A percentile compares a stretch with the other conserved stretches of the same genome.
These are phyloP conservation scores for Spialia ferax DNA, from an alignment of 2,888 invertebrate species.

Conservation along the genomic window DNA sequence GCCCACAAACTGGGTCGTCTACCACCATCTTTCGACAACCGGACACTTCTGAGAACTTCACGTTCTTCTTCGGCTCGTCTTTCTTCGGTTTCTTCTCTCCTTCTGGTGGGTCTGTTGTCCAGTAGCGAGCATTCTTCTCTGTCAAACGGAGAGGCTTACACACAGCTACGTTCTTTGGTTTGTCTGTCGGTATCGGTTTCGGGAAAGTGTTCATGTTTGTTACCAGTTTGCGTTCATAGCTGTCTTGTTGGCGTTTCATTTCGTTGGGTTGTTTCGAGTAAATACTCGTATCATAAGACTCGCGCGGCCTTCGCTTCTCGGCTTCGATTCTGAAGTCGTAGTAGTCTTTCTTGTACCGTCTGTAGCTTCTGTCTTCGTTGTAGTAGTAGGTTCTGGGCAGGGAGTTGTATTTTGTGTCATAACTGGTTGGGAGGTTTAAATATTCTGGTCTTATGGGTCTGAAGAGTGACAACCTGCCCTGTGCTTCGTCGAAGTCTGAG, in stretches of 20 bases:
- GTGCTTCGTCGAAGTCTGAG: conserved; percentile 81
- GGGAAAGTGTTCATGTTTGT: conserved; percentile 42
- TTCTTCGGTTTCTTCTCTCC: conserved; percentile 63
- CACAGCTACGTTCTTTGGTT: conserved; percentile 74
- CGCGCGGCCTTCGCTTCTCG: conserved; percentile 59
- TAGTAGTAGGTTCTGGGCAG: conserved; percentile 76
- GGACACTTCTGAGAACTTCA: conserved; percentile 83
- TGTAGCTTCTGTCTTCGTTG: conserved; percentile 63
- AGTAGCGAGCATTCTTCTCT: conserved; percentile 75
- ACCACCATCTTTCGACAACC: conserved; percentile 82
- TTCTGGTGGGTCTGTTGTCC: conserved; percentile 74
- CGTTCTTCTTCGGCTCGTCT: conserved; percentile 80
- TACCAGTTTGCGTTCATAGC: conserved; percentile 46
- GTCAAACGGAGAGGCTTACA: conserved; percentile 76
- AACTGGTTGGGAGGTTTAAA: conserved; percentile 73
- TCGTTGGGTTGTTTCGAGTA: conserved; percentile 52
- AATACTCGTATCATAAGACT: conserved; percentile 67
- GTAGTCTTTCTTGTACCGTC: conserved; percentile 74
- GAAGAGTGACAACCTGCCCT: conserved; percentile 78
- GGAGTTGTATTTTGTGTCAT: conserved; percentile 77
- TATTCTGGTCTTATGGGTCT: conserved; percentile 82
- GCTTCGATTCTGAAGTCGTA: conserved; percentile 79
- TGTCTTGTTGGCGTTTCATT: conserved; percentile 45
- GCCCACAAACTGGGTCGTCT: conserved; percentile 75
- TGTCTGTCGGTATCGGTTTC: conserved; percentile 33